Percentiles rank a stretch among this genome's conserved stretches.
Evolutionary conservation across 1,140 invertebrate genomes (phyloP).

Genomic region (Drosophila teissieri): DNA sequence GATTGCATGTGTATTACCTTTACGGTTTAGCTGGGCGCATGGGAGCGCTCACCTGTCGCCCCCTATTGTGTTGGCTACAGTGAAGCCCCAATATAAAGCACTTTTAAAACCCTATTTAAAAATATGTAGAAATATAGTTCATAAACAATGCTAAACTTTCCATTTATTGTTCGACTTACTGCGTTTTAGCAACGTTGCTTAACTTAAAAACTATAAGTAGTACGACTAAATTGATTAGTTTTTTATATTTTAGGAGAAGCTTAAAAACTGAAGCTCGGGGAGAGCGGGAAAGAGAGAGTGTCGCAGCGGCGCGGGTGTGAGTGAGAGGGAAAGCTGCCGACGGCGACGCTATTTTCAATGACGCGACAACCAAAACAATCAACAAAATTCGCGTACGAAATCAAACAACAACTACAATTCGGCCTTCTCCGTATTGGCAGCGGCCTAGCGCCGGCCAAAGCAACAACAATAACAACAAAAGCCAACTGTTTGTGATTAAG

Average conservation of each 20-base stretch:
- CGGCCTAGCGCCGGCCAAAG: conserved; percentile 43
- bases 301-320: conserved; percentile 16
- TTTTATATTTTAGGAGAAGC: conserved; percentile 27
- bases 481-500: conserved; percentile 36
- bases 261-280: conserved; percentile 8
- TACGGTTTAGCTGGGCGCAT: conserved; percentile 31
- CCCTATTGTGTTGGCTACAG: conserved; percentile 10
- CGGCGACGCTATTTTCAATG: conserved; percentile 54
- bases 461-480: conserved; percentile 34
- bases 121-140: too few relatives aligned
- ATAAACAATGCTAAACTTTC: too few relatives aligned
- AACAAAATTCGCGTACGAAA: conserved; percentile 61
- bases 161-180: neutral
- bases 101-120: neutral
- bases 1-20: conserved; percentile 43
- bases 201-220: neutral
- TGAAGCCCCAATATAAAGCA: neutral
- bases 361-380: conserved; percentile 43
- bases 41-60: conserved; percentile 8
- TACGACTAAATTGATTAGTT: neutral
- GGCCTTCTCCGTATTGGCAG: conserved; percentile 47
- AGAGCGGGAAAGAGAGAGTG: conserved; percentile 13
- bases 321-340: conserved; percentile 28
- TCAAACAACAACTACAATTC: conserved; percentile 29
- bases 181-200: too few relatives aligned